phyloP scores from a whole-genome alignment of 2,797 vertebrate species.

The Diceros bicornis region DNA sequence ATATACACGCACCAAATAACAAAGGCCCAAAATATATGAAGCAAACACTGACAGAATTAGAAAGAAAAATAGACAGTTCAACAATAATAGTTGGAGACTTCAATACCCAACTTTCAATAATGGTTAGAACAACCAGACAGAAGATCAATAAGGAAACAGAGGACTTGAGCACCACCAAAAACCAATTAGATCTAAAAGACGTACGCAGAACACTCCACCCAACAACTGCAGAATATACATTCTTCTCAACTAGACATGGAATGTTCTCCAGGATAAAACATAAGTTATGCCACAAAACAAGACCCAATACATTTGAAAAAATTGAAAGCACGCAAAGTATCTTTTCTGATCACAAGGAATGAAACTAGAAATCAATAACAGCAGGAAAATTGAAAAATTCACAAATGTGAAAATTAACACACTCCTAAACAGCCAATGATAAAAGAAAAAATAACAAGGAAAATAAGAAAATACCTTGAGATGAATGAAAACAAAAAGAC shows the following conservation, averaged over 20 bases:
- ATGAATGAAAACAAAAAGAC: background rate
- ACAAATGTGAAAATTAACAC: background rate
- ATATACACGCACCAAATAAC: background rate
- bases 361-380: background rate
- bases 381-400: background rate
- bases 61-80: background rate
- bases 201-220: background rate
- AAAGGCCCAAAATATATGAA: background rate
- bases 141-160: background rate
- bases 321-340: background rate
- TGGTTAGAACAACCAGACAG: background rate
- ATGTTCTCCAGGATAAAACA: background rate
- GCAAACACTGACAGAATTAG: background rate
- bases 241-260: background rate
- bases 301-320: background rate
- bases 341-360: conserved; percentile 8
- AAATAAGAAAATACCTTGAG: background rate
- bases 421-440: background rate
- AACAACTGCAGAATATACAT: background rate
- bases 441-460: background rate
- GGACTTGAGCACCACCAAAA: background rate
- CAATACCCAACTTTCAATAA: background rate
- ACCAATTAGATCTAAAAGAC: background rate
- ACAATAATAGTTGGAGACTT: background rate
- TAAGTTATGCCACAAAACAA: background rate